These are phyloP conservation scores for Vollenhovia emeryi DNA, from an alignment of 1,140 invertebrate genomes.

Conservation along the genomic window DNA sequence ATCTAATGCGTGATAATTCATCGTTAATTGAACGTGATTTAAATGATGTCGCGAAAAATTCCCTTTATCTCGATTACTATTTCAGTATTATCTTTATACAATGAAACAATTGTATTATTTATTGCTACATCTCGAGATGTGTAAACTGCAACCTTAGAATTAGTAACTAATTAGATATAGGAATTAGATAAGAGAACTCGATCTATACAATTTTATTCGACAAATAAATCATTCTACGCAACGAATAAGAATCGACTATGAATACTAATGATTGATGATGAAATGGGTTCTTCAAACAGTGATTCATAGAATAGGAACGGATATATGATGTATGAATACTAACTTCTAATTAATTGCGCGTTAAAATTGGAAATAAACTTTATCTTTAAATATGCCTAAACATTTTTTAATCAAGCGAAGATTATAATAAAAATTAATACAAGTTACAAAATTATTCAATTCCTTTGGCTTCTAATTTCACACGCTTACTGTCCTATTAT, in stretches of 20 bases:
- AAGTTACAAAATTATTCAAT: not conserved
- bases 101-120: not conserved
- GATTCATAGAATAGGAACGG: not conserved
- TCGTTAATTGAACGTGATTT: not conserved
- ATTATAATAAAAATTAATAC: not conserved
- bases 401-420: not conserved
- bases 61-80: not conserved
- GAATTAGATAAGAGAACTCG: not conserved
- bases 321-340: constrained; percentile 7
- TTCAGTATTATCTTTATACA: not conserved
- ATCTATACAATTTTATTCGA: not conserved
- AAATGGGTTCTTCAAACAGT: not conserved
- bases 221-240: not conserved
- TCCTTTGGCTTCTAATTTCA: not conserved
- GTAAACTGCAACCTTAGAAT: not conserved
- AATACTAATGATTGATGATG: constrained; percentile 12
- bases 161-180: not conserved
- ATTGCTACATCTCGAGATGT: not conserved
- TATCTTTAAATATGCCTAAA: not conserved
- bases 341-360: not conserved
- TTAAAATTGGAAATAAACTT: not conserved
- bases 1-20: not conserved
- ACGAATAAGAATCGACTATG: not conserved
- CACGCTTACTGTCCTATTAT: not conserved
- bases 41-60: not conserved